Base-by-base conservation (phyloP, 2,113 vertebrate species). In the Bubalus kerabau region DNA sequence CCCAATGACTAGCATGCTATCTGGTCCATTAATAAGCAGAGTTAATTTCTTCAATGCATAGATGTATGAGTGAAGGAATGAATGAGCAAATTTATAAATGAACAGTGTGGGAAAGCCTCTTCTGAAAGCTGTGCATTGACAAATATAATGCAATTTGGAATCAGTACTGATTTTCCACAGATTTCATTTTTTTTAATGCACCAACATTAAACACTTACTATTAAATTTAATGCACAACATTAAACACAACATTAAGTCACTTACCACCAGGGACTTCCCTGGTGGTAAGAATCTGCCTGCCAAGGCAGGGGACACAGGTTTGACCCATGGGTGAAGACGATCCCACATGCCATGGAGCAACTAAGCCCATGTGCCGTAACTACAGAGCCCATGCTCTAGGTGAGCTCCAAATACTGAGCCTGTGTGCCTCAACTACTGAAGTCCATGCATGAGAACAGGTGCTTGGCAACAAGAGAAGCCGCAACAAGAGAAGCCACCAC, bases 151-250 rank as follows among this genome's bases (percentile, higher is more conserved):
- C 83, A 64, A 62, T 92, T 94, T 88, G 84, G 21, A 90, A 94
- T 91, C 28, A 64, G 56, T 83, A 96, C 87, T 87, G 56, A 96
- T 91, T 94, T 94, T 88, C 60, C 54, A 78, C n/a, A 90, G 83
- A 36, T 80, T 62, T 92, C 52, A 48, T 67, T 85, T 14, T 46
- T 43, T 91, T 36, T 26, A 84, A 52, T 64, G 64, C 32, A 94
- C 21, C 32, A 96, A 93, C 17, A 71, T 85, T 26, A 76, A 85
- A 76, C 21, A 74, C 71, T 76, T 76, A 43, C n/a, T 71, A 71
- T 71, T 62, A 62, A 62, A 62, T 62, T 62, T 30, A 62, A 30
- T 62, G 30, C 15, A 62, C 30, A 32, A 32, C 59, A 62, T 62
- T 62, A 62, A 62, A 62, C 59, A 62, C 28, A 62, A 7, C 30